A percentile compares a stretch with the other conserved stretches of the same genome.
Conservation (phyloP, 2,888 invertebrate genomes). For the Bruchidius siliquastri region DNA sequence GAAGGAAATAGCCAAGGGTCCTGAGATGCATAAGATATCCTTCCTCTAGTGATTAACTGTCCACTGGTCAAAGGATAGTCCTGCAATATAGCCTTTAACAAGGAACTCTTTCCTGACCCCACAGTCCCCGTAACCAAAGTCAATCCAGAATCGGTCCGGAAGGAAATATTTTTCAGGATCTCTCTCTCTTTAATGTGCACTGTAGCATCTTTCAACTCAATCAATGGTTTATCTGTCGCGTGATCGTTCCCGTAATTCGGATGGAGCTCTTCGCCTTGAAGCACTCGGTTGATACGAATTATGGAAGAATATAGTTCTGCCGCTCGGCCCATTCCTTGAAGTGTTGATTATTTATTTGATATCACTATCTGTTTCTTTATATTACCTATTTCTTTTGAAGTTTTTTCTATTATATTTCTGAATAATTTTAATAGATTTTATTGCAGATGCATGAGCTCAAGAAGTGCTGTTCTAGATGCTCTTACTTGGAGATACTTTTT, state of each 20-base stretch:
- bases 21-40: conserved; percentile 36
- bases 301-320: conserved; percentile 31
- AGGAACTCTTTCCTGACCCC: conserved; percentile 35
- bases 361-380: no score
- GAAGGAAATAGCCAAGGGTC: conserved; percentile 39
- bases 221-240: conserved; percentile 10
- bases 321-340: conserved; percentile 19
- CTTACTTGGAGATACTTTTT: no score
- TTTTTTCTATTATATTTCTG: no score
- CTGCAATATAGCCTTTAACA: conserved; percentile 32
- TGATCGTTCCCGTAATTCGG: conserved; percentile 6
- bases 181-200: conserved; percentile 28
- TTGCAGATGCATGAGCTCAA: no score
- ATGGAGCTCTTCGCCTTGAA: conserved; percentile 19
- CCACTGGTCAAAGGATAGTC: conserved; percentile 30
- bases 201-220: conserved; percentile 13
- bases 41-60: conserved; percentile 23
- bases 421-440: no score
- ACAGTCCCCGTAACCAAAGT: conserved; percentile 59
- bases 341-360: background rate
- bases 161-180: conserved; percentile 45
- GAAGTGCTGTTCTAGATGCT: no score
- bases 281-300: conserved; percentile 22
- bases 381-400: no score
- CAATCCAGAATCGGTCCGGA: conserved; percentile 45